Evolutionary conservation across 35 echinoderm and acorn worm genomes (phyloP).

Genomic region (Acanthaster planci): DNA sequence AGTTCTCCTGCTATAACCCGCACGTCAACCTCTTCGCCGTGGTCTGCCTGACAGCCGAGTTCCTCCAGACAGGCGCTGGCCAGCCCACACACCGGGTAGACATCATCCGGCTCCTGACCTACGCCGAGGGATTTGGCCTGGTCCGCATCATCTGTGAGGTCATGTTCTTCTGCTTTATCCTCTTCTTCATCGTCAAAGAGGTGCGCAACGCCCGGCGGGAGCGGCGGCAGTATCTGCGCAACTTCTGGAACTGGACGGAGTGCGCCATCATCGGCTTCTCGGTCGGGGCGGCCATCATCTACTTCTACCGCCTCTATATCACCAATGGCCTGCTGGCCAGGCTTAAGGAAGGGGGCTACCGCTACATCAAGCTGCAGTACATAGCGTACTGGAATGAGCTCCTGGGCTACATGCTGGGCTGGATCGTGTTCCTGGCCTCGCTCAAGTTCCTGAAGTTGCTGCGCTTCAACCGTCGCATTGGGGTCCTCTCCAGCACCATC

Average conservation of each 20-base stretch:
- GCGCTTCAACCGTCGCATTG: conserved; percentile 89
- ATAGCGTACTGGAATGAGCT: conserved; percentile 97
- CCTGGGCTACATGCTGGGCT: conserved; percentile 78
- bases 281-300: conserved; percentile 67
- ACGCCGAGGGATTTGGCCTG: conserved; percentile 66
- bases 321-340: conserved; percentile 48
- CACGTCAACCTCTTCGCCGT: conserved; percentile 89
- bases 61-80: conserved; percentile 71
- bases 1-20: conserved; percentile 81
- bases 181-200: conserved; percentile 86
- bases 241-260: conserved; percentile 88
- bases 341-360: conserved; percentile 58
- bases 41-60: conserved; percentile 70
- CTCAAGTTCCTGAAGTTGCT: conserved; percentile 91
- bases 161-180: conserved; percentile 79
- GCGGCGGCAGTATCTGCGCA: conserved; percentile 49
- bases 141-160: conserved; percentile 76
- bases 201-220: conserved; percentile 57
- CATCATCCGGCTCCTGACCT: conserved; percentile 67
- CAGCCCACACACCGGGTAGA: conserved; percentile 59
- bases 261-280: conserved; percentile 75
- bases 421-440: conserved; percentile 75
- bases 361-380: conserved; percentile 93
- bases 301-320: conserved; percentile 85
- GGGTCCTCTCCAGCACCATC: conserved; percentile 83